phyloP scores from a whole-genome alignment of 2,797 vertebrate species.

The Lithobates sylvaticus region DNA sequence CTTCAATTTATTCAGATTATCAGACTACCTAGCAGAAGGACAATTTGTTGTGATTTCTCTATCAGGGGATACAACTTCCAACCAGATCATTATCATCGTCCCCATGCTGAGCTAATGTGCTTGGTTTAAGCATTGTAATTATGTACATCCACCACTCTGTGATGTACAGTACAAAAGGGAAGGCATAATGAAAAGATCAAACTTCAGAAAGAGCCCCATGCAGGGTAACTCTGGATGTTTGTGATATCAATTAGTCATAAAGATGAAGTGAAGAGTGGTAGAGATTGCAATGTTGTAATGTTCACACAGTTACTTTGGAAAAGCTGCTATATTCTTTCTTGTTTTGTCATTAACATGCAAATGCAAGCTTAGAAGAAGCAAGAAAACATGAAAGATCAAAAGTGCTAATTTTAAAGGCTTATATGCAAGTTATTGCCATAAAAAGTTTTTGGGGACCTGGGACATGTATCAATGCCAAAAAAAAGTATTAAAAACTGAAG shows the following conservation, averaged over 20 bases:
- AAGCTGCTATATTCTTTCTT: background rate
- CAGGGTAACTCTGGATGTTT: background rate
- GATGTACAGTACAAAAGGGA: background rate
- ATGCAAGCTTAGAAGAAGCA: background rate
- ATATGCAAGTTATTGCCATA: no score
- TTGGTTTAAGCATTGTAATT: slow-evolving; percentile 29
- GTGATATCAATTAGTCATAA: background rate
- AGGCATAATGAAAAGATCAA: slow-evolving; percentile 10
- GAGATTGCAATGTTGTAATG: background rate
- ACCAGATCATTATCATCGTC: slow-evolving; percentile 18
- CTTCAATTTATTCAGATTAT: background rate
- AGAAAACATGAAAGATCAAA: no score
- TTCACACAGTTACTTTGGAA: background rate
- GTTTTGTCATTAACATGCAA: background rate
- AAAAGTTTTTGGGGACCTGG: no score
- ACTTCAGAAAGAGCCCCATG: background rate
- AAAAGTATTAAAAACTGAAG: no score
- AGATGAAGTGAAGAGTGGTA: background rate
- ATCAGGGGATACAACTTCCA: background rate
- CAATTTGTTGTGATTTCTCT: slow-evolving; percentile 2
- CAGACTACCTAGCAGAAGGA: background rate
- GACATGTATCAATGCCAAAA: no score
- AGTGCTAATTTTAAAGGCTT: no score
- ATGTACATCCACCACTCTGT: slow-evolving; percentile 5
- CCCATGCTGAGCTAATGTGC: slow-evolving; percentile 26